phyloP scores from a whole-genome alignment of 2,797 vertebrate species.

The Apodemus agrarius region DNA sequence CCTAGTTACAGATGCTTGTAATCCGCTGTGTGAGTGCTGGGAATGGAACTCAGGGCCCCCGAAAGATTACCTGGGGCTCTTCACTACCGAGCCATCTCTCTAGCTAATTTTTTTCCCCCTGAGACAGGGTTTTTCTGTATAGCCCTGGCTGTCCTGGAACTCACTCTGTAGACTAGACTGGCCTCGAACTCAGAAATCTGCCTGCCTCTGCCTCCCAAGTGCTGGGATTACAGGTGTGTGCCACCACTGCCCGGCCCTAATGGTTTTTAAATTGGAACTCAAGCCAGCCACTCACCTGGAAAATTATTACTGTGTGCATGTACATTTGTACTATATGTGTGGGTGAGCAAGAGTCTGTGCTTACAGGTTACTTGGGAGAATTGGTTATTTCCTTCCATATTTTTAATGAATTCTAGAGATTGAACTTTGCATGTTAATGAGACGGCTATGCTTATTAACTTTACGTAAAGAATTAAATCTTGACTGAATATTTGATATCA shows the following conservation, averaged over 20 bases:
- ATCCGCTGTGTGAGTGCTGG: not conserved
- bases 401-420: not conserved
- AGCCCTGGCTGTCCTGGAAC: no score
- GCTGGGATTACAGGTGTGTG: no score
- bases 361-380: not conserved
- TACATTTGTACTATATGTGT: no score
- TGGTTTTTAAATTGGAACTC: not conserved
- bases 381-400: not conserved
- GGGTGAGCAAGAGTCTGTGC: not conserved
- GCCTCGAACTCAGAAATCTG: no score
- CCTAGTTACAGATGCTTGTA: not conserved
- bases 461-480: not conserved
- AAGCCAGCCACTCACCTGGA: not conserved
- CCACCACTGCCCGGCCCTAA: no score
- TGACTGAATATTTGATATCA: not conserved
- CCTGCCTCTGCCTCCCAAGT: no score
- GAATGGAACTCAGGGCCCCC: not conserved
- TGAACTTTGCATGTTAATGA: not conserved
- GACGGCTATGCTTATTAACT: not conserved
- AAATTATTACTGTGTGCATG: not conserved
- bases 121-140: no score
- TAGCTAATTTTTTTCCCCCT: no score
- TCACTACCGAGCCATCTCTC: not conserved
- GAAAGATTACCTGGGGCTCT: not conserved
- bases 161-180: no score